phyloP scores from a whole-genome alignment of 1,140 invertebrate genomes.

The Pseudobourletiella spinata region DNA sequence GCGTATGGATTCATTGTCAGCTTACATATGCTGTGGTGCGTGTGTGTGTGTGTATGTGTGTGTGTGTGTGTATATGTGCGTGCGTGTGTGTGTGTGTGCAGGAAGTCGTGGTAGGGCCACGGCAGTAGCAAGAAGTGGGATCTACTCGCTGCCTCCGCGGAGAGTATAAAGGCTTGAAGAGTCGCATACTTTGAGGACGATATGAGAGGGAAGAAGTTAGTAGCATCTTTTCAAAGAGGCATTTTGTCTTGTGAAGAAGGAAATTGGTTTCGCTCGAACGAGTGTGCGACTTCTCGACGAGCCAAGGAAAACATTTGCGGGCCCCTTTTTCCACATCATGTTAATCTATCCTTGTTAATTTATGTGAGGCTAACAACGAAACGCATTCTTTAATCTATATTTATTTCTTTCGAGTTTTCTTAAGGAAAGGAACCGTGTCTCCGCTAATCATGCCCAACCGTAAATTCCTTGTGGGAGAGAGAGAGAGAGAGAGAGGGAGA shows the following conservation, averaged over 20 bases:
- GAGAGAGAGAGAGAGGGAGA: not conserved
- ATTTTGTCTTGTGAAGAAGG: conserved; percentile 35
- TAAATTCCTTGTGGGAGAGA: conserved; percentile 20
- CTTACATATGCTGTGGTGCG: no score
- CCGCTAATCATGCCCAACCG: conserved; percentile 34
- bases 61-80: no score
- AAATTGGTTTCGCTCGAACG: conserved; percentile 36
- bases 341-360: conserved; percentile 37
- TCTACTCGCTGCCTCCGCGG: no score
- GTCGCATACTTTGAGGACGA: no score
- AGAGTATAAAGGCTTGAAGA: no score
- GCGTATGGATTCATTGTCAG: no score
- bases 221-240: conserved; percentile 33
- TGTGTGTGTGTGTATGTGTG: no score
- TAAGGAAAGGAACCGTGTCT: conserved; percentile 36
- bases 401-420: conserved; percentile 32
- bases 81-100: no score
- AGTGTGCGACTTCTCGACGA: conserved; percentile 32
- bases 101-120: no score
- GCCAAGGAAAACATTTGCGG: conserved; percentile 37
- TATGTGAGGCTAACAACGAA: conserved; percentile 34
- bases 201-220: not conserved
- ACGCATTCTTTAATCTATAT: conserved; percentile 35
- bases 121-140: no score
- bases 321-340: conserved; percentile 33